Conservation (phyloP, 1,140 invertebrate species). For the Zeugodacus cucurbitae region DNA sequence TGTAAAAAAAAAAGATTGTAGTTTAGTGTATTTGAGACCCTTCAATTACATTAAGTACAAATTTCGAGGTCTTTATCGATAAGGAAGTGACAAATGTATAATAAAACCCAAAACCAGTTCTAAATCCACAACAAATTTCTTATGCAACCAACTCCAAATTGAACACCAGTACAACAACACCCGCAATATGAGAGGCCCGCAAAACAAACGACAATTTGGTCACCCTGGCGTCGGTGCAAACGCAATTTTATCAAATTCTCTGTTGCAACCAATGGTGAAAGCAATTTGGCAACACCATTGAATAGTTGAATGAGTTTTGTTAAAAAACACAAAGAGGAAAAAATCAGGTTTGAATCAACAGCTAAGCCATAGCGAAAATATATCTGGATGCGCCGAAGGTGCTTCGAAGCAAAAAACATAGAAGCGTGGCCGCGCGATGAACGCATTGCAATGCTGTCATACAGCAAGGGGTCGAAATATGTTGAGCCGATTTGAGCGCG, state of each 20-base stretch:
- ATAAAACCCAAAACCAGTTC: neutral
- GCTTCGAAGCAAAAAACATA: neutral
- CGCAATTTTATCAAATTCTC: neutral
- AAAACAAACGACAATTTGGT: neutral
- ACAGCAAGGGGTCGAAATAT: neutral
- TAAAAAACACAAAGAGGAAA: neutral
- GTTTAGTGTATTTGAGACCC: neutral
- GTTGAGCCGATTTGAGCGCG: neutral
- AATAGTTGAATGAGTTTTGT: neutral
- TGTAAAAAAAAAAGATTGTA: neutral
- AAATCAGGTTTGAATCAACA: neutral
- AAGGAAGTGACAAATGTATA: neutral
- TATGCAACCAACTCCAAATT: neutral
- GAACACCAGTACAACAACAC: neutral
- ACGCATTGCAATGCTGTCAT: neutral
- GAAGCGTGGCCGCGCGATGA: neutral
- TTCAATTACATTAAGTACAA: neutral
- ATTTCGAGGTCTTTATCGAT: neutral
- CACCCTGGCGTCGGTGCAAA: neutral
- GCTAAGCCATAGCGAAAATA: neutral
- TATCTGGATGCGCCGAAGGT: neutral
- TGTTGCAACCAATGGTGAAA: neutral
- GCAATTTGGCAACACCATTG: neutral
- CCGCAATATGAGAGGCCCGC: neutral
- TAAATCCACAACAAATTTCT: neutral